These are phyloP conservation scores for Picus viridis DNA, from an alignment of 2,797 vertebrate species.

Conservation along the genomic window DNA sequence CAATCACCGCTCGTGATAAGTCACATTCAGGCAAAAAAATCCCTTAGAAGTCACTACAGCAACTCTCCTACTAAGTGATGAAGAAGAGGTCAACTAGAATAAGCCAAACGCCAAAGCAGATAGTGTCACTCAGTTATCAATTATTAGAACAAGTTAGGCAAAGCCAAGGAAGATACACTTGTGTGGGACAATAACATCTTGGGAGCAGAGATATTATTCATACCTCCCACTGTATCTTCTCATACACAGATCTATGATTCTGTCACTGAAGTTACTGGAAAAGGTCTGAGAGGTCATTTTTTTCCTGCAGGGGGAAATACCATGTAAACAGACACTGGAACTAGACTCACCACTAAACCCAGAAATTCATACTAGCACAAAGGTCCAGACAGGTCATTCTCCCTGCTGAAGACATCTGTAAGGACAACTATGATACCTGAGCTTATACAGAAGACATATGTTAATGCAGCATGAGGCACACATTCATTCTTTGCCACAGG, in stretches of 20 bases:
- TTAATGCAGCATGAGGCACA: not conserved
- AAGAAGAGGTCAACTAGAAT: not conserved
- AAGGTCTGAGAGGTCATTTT: not conserved
- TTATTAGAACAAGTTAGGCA: not conserved
- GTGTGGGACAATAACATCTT: not conserved
- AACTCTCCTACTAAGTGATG: not conserved
- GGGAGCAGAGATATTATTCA: not conserved
- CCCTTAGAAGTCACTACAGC: not conserved
- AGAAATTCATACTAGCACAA: not conserved
- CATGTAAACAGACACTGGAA: not conserved
- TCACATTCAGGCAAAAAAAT: not conserved
- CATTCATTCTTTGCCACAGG: not conserved
- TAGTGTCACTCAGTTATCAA: accelerated
- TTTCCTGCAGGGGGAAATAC: not conserved
- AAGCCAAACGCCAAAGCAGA: not conserved
- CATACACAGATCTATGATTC: not conserved
- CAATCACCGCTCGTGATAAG: not conserved
- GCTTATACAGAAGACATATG: not conserved
- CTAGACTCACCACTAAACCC: not conserved
- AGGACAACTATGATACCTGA: not conserved
- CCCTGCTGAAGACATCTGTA: not conserved
- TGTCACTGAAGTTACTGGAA: not conserved
- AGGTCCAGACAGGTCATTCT: not conserved
- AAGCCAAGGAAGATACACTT: not conserved
- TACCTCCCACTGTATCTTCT: not conserved